Conservation (phyloP, 2,888 invertebrate species). For the Alloscopus bannaensis region DNA sequence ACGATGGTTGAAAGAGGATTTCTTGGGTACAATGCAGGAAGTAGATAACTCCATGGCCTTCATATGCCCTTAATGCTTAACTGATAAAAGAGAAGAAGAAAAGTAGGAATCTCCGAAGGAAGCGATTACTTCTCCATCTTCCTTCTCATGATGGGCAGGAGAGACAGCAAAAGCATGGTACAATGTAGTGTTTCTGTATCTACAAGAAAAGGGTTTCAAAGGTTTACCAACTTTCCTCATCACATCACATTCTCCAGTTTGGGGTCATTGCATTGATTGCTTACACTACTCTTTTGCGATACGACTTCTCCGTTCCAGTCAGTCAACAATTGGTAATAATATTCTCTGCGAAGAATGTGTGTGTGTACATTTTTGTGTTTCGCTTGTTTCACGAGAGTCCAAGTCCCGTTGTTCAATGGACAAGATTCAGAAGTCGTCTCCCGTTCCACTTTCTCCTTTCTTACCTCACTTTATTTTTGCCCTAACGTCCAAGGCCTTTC, state of each 20-base stretch:
- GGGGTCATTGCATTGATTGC: conserved; percentile 37
- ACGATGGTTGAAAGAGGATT: conserved; percentile 4
- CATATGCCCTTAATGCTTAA: too few species aligned
- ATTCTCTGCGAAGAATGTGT: too few species aligned
- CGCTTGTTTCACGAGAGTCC: conserved; percentile 28
- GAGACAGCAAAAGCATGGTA: background rate
- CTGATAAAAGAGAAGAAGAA: background rate
- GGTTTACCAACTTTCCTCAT: background rate
- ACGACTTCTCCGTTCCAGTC: background rate
- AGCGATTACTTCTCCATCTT: conserved; percentile 48
- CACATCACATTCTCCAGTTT: conserved; percentile 1
- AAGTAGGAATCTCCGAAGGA: conserved; percentile 35
- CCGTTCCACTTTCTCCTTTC: conserved; percentile 17
- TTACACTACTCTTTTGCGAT: background rate
- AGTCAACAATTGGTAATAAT: conserved; percentile 11
- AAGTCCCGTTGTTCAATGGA: conserved; percentile 43
- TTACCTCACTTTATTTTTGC: background rate
- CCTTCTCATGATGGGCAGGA: too few species aligned
- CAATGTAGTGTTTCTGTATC: background rate
- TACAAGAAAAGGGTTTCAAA: background rate
- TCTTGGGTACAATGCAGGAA: conserved; percentile 7
- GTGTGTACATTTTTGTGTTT: too few species aligned
- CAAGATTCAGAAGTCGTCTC: conserved; percentile 46
- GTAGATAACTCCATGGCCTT: conserved; percentile 14
- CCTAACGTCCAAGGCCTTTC: too few species aligned